phyloP scores from a whole-genome alignment of 2,888 invertebrate genomes.

The Pheosia gnoma region DNA sequence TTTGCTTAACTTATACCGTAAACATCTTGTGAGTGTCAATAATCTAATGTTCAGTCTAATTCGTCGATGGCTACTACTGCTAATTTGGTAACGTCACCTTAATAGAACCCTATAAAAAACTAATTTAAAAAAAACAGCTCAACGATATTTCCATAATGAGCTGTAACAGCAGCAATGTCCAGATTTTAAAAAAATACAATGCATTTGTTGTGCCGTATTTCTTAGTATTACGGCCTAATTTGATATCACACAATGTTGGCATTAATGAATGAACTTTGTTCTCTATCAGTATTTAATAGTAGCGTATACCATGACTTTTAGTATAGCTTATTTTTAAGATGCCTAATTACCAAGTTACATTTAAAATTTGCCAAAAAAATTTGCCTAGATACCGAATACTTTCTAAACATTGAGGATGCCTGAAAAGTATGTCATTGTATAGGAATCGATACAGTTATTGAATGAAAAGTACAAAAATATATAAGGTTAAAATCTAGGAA shows the following conservation, averaged over 20 bases:
- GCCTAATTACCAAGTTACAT: neutral
- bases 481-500: neutral
- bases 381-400: neutral
- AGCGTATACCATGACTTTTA: neutral
- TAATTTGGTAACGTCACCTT: no score
- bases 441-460: no score
- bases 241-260: neutral
- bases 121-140: no score
- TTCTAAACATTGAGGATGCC: neutral
- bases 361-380: no score
- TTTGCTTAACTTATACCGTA: no score
- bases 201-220: neutral
- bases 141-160: no score
- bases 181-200: neutral
- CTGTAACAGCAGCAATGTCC: no score
- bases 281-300: neutral
- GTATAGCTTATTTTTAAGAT: neutral
- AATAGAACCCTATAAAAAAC: no score
- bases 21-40: no score
- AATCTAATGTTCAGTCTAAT: no score
- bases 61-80: no score
- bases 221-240: neutral
- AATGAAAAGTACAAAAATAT: neutral
- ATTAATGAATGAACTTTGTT: slow-evolving; percentile 1
- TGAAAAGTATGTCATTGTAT: no score